Conservation (phyloP, 2,113 vertebrate species). For the Catagonus wagneri region DNA sequence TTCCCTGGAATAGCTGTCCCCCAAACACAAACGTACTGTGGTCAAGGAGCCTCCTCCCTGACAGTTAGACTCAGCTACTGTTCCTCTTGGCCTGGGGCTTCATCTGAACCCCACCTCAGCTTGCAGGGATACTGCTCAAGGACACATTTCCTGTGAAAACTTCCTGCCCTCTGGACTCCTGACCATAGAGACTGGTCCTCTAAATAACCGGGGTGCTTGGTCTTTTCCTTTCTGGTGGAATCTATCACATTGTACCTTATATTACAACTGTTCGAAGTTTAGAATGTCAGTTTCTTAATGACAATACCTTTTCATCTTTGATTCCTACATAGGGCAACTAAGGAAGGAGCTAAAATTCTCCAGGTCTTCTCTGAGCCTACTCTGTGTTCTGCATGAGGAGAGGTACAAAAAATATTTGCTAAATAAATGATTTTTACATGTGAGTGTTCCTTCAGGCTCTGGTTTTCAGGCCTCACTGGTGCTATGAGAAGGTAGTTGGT, state of each 20-base stretch:
- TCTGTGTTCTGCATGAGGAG: background rate
- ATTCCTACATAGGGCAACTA: background rate
- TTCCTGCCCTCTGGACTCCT: background rate
- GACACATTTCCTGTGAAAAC: background rate
- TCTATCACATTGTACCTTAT: background rate
- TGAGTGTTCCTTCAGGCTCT: background rate
- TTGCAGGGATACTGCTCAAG: background rate
- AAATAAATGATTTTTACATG: background rate
- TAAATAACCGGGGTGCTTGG: background rate
- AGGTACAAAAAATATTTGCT: background rate
- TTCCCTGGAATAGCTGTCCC: background rate
- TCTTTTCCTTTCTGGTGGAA: background rate
- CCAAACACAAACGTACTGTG: background rate
- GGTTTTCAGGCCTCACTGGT: background rate
- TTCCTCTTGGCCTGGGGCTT: too few species aligned
- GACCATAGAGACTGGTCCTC: background rate
- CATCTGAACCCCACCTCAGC: background rate
- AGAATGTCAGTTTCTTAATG: background rate
- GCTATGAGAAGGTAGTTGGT: background rate
- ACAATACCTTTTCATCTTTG: constrained; percentile 9
- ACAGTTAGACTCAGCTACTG: background rate
- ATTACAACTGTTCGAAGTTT: constrained; percentile 1
- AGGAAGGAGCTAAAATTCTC: background rate
- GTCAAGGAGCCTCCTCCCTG: background rate
- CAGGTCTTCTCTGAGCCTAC: background rate